Conservation (phyloP, 2,888 invertebrate species). For the Tipula helvola region DNA sequence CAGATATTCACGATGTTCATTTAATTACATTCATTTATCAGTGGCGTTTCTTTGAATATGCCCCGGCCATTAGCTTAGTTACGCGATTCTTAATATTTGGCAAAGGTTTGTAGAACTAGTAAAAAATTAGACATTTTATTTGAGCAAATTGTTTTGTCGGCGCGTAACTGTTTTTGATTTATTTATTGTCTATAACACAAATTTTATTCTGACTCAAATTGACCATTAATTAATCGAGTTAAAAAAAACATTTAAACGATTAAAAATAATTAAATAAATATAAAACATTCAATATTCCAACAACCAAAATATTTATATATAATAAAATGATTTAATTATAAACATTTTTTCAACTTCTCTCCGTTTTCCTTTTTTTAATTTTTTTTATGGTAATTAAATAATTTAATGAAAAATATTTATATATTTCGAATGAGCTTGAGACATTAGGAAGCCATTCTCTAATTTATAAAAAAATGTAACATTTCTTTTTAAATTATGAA, state of each 20-base stretch:
- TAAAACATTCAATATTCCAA: slow-evolving; percentile 4
- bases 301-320: background rate
- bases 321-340: slow-evolving; percentile 9
- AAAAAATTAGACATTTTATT: no score
- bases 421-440: slow-evolving; percentile 1
- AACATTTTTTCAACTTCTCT: background rate
- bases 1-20: no score
- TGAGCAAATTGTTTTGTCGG: no score
- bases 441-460: slow-evolving; percentile 7
- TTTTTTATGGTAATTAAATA: background rate
- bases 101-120: background rate
- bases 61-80: no score
- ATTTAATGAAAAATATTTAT: background rate
- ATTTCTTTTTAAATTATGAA: background rate
- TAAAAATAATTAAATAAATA: background rate
- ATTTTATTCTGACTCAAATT: background rate
- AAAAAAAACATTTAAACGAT: background rate
- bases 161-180: background rate
- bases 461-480: background rate
- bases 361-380: background rate
- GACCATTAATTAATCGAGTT: background rate
- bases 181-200: background rate
- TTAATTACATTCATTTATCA: no score
- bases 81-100: background rate
- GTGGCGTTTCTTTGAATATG: no score